Evolutionary conservation across 1,140 invertebrate genomes (phyloP), one percentile per base, ranked within the genome.

Genomic region (Drusus annulatus): DNA sequence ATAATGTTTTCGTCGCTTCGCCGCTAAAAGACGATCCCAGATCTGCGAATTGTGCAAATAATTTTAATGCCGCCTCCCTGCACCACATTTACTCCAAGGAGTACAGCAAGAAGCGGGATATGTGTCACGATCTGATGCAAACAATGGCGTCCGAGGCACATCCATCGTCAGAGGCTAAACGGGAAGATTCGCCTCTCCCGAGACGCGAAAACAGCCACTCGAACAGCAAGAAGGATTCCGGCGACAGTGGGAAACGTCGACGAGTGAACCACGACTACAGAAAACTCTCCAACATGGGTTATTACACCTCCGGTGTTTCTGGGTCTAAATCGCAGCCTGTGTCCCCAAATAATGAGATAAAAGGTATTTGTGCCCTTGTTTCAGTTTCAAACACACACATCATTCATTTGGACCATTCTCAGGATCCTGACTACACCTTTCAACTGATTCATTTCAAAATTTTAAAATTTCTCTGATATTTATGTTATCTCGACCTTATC

Each of bases 221-320:
- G 1, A 5, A 58, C 62, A 21, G 31, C 65, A 69, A 78, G 62
- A 78, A 69, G 50, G 76, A 78, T 10, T 25, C 50, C 31, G 80
- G 80, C 76, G 76, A 78, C 13, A 68, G 76, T 60, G 80, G 80
- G 79, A 89, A 90, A 82, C 86, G 89, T 77, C 87, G 88, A 71
- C 86, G 89, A 83, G 84, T 88, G 84, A 87, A 82, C 84, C 87
- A 89, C 78, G 87, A 89, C 80, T 86, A 86, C 83, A 86, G 86
- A 85, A 89, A 87, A 86, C 87, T 87, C 78, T 83, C 86, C 83
- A 88, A 88, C 58, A 80, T 76, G 65, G 82, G 82, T 13, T 83
- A 81, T 62, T 76, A 28, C 63, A 21, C 16, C 0, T 51, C 45
- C 17, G 76, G 71, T 45, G 25, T 25, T 23, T 65, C 80, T 25